Evolutionary conservation across 2,888 invertebrate genomes (phyloP), one percentile per base, ranked within the genome.

Genomic region (Sesamia inferens): DNA sequence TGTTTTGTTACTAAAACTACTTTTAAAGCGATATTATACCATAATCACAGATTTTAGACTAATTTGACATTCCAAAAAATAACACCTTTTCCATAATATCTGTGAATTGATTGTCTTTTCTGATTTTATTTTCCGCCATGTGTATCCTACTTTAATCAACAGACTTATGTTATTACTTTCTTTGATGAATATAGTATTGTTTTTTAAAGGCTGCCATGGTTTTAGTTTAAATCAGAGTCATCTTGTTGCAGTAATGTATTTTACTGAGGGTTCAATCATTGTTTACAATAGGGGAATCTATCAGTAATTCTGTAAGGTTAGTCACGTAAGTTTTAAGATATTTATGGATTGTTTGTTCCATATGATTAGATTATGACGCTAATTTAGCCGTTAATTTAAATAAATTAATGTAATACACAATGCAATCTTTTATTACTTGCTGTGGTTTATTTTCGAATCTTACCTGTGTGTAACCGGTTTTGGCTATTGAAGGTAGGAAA

Each of bases 341-440:
- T 78, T 22, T 91, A 90, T 91, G 92, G 90, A 88, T 71, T 87
- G 82, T 82, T 71, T 87, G 82, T 82, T 90, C 90, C 91, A 90
- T 92, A 91, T 85, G 55, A 22, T 80, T 91, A 89, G 88, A 88
- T 88, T 90, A 89, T 90, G 89, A 91, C 88, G 82, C 84, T 88
- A 86, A 89, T 84, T 87, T 92, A 92, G 90, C 84, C 86, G 87
- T 85, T 90, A 91, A 90, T 90, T 88, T 88, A 90, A 65, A 91
- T 90, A 92, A 91, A 93, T 91, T 90, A 86, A 92, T 91, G 90
- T 90, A 90, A 86, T 85, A 81, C 77, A 81, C 54, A 85, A 85
- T 79, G 66, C 51, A 57, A 67, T 76, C 62, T 22, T 77, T n/a
- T 31, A 19, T 13, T 10, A 67, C 31, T 58, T 58, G 31, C 8